Evolutionary conservation across 2,888 invertebrate species (phyloP).

Genomic region (Drosophila melanosoma): DNA sequence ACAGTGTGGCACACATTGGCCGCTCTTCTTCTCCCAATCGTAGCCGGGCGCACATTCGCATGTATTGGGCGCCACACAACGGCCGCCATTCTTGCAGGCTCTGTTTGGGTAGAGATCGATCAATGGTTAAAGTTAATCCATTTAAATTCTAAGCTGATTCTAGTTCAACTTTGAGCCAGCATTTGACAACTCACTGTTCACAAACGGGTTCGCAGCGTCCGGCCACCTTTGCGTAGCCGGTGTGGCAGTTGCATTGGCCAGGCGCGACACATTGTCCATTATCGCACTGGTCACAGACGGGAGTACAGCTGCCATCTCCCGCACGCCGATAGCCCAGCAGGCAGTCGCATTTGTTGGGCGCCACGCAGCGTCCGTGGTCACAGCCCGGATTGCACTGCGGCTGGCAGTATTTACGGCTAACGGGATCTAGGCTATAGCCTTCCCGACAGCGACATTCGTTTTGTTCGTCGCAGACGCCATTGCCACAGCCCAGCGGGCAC

Average conservation of each 20-base stretch:
- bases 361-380: constrained; percentile 75
- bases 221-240: constrained; percentile 86
- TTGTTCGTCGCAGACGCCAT: constrained; percentile 83
- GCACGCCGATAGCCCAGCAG: constrained; percentile 71
- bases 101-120: constrained; percentile 40
- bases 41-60: constrained; percentile 83
- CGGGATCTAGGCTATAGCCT: constrained; percentile 82
- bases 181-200: constrained; percentile 59
- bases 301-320: constrained; percentile 79
- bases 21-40: constrained; percentile 77
- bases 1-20: constrained; percentile 87
- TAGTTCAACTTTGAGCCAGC: neutral
- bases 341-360: constrained; percentile 80
- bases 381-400: constrained; percentile 83
- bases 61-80: constrained; percentile 84
- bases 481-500: constrained; percentile 89
- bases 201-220: constrained; percentile 83
- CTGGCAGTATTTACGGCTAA: constrained; percentile 77
- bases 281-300: constrained; percentile 84
- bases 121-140: neutral
- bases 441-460: constrained; percentile 82
- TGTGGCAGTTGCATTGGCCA: constrained; percentile 87
- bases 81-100: constrained; percentile 84
- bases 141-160: neutral
- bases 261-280: constrained; percentile 88